phyloP scores from a whole-genome alignment of 2,888 invertebrate species.

The Patella pellucida region DNA sequence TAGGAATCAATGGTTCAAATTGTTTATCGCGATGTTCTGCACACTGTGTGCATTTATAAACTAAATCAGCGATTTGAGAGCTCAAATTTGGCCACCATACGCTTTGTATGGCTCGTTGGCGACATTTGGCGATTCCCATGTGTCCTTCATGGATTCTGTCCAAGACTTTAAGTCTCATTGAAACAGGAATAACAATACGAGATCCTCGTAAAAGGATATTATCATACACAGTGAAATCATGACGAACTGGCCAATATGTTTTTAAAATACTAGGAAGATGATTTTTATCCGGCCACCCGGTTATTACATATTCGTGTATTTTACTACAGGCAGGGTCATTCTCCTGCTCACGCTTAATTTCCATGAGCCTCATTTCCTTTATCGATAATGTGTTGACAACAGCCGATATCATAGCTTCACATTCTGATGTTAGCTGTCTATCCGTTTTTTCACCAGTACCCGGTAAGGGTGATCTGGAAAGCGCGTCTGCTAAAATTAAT shows the following conservation, averaged over 20 bases:
- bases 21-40: no score
- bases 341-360: not conserved
- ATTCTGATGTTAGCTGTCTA: not conserved
- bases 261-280: not conserved
- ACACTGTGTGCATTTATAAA: no score
- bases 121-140: no score
- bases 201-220: no score
- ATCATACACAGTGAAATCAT: conserved; percentile 18
- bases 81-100: no score
- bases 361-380: not conserved
- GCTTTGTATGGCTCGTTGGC: no score
- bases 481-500: conserved; percentile 14
- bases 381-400: not conserved
- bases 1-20: no score
- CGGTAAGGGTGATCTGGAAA: not conserved
- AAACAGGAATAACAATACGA: no score
- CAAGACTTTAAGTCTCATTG: no score
- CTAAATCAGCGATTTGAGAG: no score
- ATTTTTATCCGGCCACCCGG: no score
- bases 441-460: not conserved
- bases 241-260: not conserved
- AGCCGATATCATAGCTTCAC: not conserved
- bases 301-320: not conserved
- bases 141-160: no score
- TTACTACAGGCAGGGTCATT: not conserved